Evolutionary conservation across 2,113 vertebrate species (phyloP), one percentile per base, ranked within the genome.

Genomic region (Cavia porcellus): DNA sequence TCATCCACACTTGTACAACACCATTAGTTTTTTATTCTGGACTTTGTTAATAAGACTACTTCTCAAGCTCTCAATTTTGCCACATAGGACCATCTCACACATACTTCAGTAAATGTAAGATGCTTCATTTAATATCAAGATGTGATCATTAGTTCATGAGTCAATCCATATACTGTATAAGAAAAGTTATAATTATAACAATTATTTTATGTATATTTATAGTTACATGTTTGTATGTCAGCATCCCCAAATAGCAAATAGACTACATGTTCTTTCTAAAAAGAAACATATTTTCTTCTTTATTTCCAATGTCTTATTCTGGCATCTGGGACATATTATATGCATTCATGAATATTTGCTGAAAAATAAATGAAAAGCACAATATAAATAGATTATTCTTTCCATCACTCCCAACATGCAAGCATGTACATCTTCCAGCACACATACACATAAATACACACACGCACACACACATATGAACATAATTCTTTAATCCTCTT

Each of bases 291-390:
- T 19, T 86, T 89, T 92, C 50, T 96, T 83, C 70, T 75, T 2
- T 86, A 80, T 68, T 68, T 38, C 22, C 28, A 91, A 32, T 86
- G 42, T 93, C 93, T 93, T 86, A 59, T 70, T 95, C 22, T 12
- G 93, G 42, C 47, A 55, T n/a, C 82, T 82, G 57, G 50, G 32
- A 35, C 66, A 66, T 61, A 82, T 83, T 86, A 97, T 83, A 75
- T 55, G 20, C 5, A 89, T 72, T 93, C 59, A 42, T 79, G 86
- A 92, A 93, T 94, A 74, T 66, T 52, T 91, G 5, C 42, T 89
- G 47, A 94, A 72, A 87, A 55, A 75, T 24, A 94, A 91, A 85
- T 84, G n/a, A 62, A 61, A 89, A 91, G 92, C 68, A 61, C 20
- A 82, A 83, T 72, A 50, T 0, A 52, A 70, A 80, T 52, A 30